phyloP scores from a whole-genome alignment of 2,113 vertebrate genomes.

The Copsychus sechellarum region DNA sequence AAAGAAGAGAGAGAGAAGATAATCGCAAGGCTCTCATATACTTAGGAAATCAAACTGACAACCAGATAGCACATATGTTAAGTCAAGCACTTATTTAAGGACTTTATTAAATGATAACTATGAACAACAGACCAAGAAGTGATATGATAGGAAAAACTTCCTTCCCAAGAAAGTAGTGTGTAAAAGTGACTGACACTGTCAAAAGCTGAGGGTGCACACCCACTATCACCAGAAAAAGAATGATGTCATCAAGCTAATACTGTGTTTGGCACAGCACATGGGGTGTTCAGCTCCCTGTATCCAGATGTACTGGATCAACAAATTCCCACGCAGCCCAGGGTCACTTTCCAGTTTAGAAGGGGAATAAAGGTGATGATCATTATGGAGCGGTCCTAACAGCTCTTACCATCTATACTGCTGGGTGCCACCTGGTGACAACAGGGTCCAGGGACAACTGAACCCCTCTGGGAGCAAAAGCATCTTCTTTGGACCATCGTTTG shows the following conservation, averaged over 20 bases:
- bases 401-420: neutral
- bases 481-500: neutral
- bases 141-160: neutral
- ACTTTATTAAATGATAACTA: neutral
- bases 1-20: neutral
- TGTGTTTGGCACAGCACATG: neutral
- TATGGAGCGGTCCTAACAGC: neutral
- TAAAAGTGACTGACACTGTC: neutral
- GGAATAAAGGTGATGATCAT: neutral
- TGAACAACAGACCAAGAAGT: neutral
- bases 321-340: accelerated
- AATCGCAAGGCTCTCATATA: neutral
- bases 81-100: neutral
- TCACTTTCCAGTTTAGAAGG: neutral
- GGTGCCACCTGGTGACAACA: neutral
- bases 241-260: neutral
- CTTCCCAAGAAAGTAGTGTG: neutral
- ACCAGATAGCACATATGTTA: neutral
- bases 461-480: neutral
- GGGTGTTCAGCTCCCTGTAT: neutral
- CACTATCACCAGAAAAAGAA: neutral
- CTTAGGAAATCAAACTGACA: neutral
- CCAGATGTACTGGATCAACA: neutral
- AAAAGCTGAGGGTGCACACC: neutral
- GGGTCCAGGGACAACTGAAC: neutral